Evolutionary conservation across 2,113 vertebrate genomes (phyloP).

Genomic region (Pelecanoides urinatrix): DNA sequence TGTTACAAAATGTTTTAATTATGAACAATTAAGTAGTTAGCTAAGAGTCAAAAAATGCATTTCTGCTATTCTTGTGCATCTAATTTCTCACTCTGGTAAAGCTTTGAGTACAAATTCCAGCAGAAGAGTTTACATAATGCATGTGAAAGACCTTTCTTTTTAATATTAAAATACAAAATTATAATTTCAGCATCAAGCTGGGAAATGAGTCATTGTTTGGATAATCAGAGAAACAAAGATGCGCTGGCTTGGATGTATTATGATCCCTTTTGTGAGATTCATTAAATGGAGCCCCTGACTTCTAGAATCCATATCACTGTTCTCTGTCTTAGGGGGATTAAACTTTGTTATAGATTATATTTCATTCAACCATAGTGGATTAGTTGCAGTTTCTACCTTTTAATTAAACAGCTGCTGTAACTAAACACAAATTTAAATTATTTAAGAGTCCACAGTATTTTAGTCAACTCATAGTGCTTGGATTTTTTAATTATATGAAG

Average conservation of each 20-base stretch:
- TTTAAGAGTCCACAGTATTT: conserved; percentile 76
- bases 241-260: conserved; percentile 42
- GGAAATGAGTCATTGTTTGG: conserved; percentile 59
- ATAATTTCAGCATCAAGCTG: conserved; percentile 42
- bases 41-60: conserved; percentile 13
- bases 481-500: conserved; percentile 76
- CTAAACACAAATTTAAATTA: conserved; percentile 81
- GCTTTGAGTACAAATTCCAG: conserved; percentile 3
- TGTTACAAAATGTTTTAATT: conserved; percentile 55
- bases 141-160: conserved; percentile 32
- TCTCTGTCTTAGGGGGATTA: conserved; percentile 70
- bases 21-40: conserved; percentile 53
- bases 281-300: conserved; percentile 66
- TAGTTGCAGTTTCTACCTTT: conserved; percentile 83
- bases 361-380: conserved; percentile 78
- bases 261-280: conserved; percentile 67
- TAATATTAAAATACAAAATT: conserved; percentile 53
- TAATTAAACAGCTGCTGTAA: conserved; percentile 81
- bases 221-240: conserved; percentile 60
- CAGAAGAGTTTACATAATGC: conserved; percentile 32
- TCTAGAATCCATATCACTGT: conserved; percentile 63
- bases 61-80: background rate
- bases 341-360: conserved; percentile 69
- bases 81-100: conserved; percentile 12
- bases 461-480: conserved; percentile 60